Evolutionary conservation across 2,888 invertebrate genomes (phyloP).

Genomic region (Drosophila mayaguana): DNA sequence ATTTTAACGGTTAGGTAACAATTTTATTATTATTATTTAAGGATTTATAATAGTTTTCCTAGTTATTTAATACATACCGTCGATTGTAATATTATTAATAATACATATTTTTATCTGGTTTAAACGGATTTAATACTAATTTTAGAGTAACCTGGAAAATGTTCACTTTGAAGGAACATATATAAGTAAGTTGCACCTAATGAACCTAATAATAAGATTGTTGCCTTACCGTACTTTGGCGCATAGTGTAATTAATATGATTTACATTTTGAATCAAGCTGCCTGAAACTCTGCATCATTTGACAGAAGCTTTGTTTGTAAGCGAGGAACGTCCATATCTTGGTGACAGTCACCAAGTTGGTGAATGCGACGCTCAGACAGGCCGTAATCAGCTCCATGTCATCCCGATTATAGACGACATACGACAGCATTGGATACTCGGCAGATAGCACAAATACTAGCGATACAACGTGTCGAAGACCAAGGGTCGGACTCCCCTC

Average conservation of each 20-base stretch:
- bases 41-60: not conserved
- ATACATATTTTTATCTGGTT: no score
- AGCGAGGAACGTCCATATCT: conserved; percentile 79
- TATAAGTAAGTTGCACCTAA: not conserved
- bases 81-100: no score
- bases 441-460: conserved; percentile 76
- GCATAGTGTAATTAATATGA: conserved; percentile 15
- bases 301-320: conserved; percentile 73
- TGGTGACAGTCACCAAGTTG: conserved; percentile 79
- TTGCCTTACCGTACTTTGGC: not conserved
- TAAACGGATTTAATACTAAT: no score
- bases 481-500: conserved; percentile 4
- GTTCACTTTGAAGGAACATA: not conserved
- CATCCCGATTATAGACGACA: conserved; percentile 71
- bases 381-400: conserved; percentile 80
- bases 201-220: not conserved
- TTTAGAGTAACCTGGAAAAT: no score
- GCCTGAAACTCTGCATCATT: conserved; percentile 73
- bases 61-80: no score
- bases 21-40: not conserved
- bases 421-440: conserved; percentile 81
- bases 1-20: not conserved
- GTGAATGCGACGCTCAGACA: conserved; percentile 80
- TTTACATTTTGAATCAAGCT: conserved; percentile 74
- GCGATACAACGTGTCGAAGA: conserved; percentile 47